Evolutionary conservation across 2,113 vertebrate species (phyloP).

Genomic region (Phalacrocorax brasilianus): DNA sequence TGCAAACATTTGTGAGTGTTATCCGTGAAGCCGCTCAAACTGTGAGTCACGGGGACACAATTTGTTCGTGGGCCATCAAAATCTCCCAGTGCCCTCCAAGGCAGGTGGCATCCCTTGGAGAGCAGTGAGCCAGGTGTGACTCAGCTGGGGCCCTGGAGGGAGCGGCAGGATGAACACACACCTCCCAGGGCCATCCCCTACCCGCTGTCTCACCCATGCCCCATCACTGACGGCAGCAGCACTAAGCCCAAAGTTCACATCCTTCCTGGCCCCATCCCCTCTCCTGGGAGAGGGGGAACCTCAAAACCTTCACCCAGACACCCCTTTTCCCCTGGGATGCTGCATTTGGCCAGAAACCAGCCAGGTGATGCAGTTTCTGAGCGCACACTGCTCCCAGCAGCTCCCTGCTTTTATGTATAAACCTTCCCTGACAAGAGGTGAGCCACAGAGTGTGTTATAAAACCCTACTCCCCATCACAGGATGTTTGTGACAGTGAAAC

Average conservation of each 20-base stretch:
- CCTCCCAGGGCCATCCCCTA: not conserved
- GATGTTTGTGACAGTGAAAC: not conserved
- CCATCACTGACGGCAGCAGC: fast-evolving
- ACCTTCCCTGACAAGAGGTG: not conserved
- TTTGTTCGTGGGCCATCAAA: not conserved
- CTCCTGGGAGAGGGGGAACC: not conserved
- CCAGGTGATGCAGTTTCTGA: not conserved
- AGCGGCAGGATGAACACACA: not conserved
- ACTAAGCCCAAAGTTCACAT: not conserved
- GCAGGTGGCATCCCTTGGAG: not conserved
- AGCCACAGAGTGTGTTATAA: not conserved
- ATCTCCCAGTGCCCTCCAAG: not conserved
- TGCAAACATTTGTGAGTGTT: not conserved
- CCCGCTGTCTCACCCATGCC: not conserved
- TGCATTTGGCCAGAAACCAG: not conserved
- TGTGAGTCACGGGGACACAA: not conserved
- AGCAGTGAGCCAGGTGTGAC: not conserved
- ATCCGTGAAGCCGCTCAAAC: fast-evolving
- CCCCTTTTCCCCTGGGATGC: not conserved
- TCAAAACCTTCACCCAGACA: not conserved
- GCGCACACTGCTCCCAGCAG: not conserved
- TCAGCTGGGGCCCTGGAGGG: not conserved
- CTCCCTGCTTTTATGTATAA: not conserved
- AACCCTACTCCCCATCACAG: not conserved
- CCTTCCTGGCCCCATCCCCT: not conserved